Percentiles rank a stretch among this genome's conserved stretches.
These are phyloP conservation scores for Nysson spinosus DNA, from an alignment of 2,888 invertebrate genomes.

Conservation along the genomic window DNA sequence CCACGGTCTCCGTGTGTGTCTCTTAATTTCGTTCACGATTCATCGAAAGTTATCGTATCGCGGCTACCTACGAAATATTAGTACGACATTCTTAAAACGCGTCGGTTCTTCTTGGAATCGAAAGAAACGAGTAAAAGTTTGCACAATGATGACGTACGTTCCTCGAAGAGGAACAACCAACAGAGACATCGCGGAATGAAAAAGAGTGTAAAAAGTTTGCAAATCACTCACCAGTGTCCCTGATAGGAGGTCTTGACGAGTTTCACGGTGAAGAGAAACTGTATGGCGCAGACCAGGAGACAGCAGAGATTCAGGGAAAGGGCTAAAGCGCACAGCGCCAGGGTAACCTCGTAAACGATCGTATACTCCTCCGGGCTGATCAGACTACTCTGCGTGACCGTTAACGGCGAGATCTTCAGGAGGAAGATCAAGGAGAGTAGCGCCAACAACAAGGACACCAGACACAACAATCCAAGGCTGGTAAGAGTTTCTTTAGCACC, in stretches of 20 bases:
- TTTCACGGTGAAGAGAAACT: slow-evolving; percentile 95
- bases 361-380: slow-evolving; percentile 89
- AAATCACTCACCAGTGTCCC: slow-evolving; percentile 69
- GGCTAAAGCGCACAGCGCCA: slow-evolving; percentile 93
- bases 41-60: no score
- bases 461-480: slow-evolving; percentile 89
- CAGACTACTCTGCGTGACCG: slow-evolving; percentile 78
- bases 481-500: slow-evolving; percentile 89
- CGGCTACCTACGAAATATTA: no score
- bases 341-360: slow-evolving; percentile 93
- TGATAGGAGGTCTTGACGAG: slow-evolving; percentile 89
- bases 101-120: no score
- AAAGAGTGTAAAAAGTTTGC: background rate
- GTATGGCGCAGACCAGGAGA: slow-evolving; percentile 94
- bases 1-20: background rate
- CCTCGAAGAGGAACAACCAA: no score
- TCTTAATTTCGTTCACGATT: slow-evolving; percentile 1
- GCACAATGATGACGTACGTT: no score
- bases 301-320: slow-evolving; percentile 93
- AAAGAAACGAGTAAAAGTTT: no score
- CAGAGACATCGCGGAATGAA: no score
- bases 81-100: no score
- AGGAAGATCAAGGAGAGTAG: slow-evolving; percentile 90
- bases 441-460: slow-evolving; percentile 90
- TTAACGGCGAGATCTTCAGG: slow-evolving; percentile 88